Percentiles rank a stretch among this genome's conserved stretches.
These are phyloP conservation scores for Botrylloides violaceus DNA, from an alignment of 23 tunicate species.

Conservation along the genomic window DNA sequence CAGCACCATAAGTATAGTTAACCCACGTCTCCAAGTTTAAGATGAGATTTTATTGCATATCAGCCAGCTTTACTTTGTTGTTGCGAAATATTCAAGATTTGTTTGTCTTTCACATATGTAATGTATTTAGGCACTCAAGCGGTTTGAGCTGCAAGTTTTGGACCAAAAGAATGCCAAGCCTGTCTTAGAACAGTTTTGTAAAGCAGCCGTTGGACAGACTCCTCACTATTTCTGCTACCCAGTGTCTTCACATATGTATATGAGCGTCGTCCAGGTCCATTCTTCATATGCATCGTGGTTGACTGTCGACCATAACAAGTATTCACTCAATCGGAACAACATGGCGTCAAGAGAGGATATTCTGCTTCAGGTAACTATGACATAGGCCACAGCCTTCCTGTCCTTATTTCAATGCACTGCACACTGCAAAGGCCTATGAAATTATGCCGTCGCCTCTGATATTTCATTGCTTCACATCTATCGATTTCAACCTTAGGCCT, in stretches of 20 bases:
- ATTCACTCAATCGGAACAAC: not conserved
- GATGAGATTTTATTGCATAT: not conserved
- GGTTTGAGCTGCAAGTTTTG: conserved; percentile 11
- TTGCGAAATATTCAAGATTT: too few species aligned
- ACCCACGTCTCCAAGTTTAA: too few species aligned
- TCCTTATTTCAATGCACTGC: too few species aligned
- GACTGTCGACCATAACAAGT: not conserved
- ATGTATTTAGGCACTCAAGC: conserved; percentile 24
- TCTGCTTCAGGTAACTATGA: conserved; percentile 7
- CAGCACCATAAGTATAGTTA: too few species aligned
- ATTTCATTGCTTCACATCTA: too few species aligned
- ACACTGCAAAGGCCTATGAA: too few species aligned
- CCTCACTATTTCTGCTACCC: conserved; percentile 35
- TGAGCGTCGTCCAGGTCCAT: conserved; percentile 28
- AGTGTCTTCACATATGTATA: conserved; percentile 7
- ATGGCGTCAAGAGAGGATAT: conserved; percentile 1
- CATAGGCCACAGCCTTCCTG: too few species aligned
- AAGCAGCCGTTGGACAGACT: conserved; percentile 16
- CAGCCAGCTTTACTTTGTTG: too few species aligned
- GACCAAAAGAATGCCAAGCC: conserved; percentile 26
- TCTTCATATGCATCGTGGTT: conserved; percentile 26
- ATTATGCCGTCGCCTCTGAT: too few species aligned
- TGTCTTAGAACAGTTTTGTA: conserved; percentile 32
- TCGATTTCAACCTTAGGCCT: too few species aligned
- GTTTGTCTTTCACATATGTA: too few species aligned